These are phyloP conservation scores for Pagetopsis macropterus DNA, from an alignment of 2,797 vertebrate species.

Conservation along the genomic window DNA sequence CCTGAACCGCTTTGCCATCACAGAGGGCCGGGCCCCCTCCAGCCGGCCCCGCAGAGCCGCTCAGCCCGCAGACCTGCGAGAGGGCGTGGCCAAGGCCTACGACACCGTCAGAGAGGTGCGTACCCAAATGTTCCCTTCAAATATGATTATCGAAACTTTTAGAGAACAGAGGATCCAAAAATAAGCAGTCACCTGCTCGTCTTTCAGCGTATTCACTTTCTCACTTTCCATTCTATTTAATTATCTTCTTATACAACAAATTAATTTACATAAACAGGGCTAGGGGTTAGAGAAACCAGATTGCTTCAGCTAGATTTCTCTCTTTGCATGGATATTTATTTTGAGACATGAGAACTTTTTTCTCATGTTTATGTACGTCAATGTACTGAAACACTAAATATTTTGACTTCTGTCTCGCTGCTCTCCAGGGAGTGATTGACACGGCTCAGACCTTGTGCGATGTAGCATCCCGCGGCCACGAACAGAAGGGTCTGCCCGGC, in stretches of 20 bases:
- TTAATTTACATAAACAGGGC: too few relatives aligned
- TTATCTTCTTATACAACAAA: too few relatives aligned
- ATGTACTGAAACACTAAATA: neutral
- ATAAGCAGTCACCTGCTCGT: neutral
- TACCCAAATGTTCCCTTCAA: neutral
- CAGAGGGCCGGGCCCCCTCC: conserved; percentile 83
- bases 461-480: conserved; percentile 91
- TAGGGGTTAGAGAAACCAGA: too few relatives aligned
- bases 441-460: conserved; percentile 93
- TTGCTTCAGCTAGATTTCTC: too few relatives aligned
- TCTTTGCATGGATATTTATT: too few relatives aligned
- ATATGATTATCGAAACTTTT: neutral
- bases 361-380: neutral
- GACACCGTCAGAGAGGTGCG: conserved; percentile 92
- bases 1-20: conserved; percentile 83
- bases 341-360: neutral
- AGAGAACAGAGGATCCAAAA: neutral
- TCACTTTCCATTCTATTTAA: too few relatives aligned
- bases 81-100: conserved; percentile 93
- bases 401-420: conserved; percentile 6
- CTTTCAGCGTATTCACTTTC: too few relatives aligned
- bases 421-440: conserved; percentile 88
- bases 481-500: conserved; percentile 93
- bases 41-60: conserved; percentile 82
- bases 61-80: conserved; percentile 91